phyloP scores from a whole-genome alignment of 2,888 invertebrate genomes.

The Limenitis camilla region DNA sequence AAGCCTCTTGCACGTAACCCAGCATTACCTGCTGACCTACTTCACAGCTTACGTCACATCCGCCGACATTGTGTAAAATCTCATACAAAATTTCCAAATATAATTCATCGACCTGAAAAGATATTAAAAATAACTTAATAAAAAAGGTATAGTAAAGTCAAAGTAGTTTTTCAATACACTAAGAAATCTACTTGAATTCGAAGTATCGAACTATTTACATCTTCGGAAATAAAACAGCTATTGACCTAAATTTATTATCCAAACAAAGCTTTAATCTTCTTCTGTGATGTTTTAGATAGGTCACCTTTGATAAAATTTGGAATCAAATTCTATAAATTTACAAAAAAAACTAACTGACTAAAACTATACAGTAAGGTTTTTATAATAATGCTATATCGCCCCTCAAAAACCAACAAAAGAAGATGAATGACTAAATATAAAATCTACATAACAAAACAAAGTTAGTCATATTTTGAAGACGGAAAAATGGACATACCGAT shows the following conservation, averaged over 20 bases:
- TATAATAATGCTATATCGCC: too few species aligned
- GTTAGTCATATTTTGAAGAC: constrained; percentile 2
- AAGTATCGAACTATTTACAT: background rate
- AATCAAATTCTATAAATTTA: too few species aligned
- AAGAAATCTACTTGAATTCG: background rate
- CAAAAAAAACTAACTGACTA: too few species aligned
- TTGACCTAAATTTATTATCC: constrained; percentile 14
- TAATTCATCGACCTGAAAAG: constrained; percentile 85
- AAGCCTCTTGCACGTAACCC: constrained; percentile 85
- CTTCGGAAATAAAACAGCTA: constrained; percentile 7
- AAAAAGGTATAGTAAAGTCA: background rate
- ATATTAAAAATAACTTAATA: too few species aligned
- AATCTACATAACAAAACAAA: constrained; percentile 10
- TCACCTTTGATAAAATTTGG: background rate
- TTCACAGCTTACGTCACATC: constrained; percentile 82
- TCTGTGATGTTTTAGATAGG: constrained; percentile 8
- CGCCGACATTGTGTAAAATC: constrained; percentile 89
- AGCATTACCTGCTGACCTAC: constrained; percentile 80
- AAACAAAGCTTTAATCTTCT: constrained; percentile 13
- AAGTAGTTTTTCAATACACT: background rate
- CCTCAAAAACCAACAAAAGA: background rate
- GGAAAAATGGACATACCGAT: constrained; percentile 46
- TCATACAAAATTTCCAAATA: constrained; percentile 89
- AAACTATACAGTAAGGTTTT: too few species aligned
- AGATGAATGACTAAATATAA: background rate